Percentiles rank a stretch among this genome's conserved stretches.
These are phyloP conservation scores for Stratiomys singularior DNA, from an alignment of 2,888 invertebrate genomes.

Conservation along the genomic window DNA sequence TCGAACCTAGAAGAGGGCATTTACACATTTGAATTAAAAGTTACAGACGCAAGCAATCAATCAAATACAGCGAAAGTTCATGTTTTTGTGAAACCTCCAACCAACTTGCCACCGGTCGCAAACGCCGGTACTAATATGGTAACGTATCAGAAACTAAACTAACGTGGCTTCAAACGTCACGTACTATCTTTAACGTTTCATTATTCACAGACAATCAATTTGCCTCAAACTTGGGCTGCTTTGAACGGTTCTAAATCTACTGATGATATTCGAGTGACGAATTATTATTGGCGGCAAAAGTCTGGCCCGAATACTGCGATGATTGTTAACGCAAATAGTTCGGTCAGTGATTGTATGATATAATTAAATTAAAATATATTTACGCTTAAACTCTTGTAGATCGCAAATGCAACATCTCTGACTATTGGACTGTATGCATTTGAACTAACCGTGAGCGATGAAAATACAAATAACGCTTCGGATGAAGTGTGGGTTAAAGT, in stretches of 20 bases:
- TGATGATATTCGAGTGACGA: constrained; percentile 85
- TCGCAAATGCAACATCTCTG: constrained; percentile 81
- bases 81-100: constrained; percentile 92
- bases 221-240: constrained; percentile 83
- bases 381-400: constrained; percentile 53
- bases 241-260: constrained; percentile 84
- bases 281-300: constrained; percentile 86
- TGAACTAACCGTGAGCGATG: constrained; percentile 83
- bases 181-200: background rate
- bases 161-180: no score
- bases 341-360: constrained; percentile 58
- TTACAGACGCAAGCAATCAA: constrained; percentile 91
- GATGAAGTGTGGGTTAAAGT: constrained; percentile 80
- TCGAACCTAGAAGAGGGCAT: constrained; percentile 93
- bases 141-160: constrained; percentile 47
- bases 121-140: constrained; percentile 71
- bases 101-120: constrained; percentile 84
- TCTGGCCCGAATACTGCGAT: constrained; percentile 74
- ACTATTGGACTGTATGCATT: constrained; percentile 88
- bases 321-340: constrained; percentile 70
- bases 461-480: constrained; percentile 82
- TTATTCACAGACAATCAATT: constrained; percentile 74
- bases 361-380: no score
- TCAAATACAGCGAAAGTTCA: constrained; percentile 87
- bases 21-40: constrained; percentile 92